These are phyloP conservation scores for Cynodonichthys magdalenae DNA, from an alignment of 2,797 vertebrate genomes.

Conservation along the genomic window DNA sequence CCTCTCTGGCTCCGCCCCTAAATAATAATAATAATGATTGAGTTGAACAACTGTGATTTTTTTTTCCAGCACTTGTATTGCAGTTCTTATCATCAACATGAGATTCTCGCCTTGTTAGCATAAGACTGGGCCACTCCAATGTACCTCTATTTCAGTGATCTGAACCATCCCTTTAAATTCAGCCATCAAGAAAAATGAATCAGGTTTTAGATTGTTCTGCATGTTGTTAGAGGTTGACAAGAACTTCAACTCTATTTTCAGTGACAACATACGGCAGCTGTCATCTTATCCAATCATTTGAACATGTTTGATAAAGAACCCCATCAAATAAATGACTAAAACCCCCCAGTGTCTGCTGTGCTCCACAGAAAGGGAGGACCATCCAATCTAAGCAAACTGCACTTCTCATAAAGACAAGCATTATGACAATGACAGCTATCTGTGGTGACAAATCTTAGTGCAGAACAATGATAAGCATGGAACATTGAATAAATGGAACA, in stretches of 20 bases:
- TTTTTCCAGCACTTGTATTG: slow-evolving; percentile 25
- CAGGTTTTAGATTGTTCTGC: background rate
- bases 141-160: too few relatives aligned
- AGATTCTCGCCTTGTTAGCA: background rate
- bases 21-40: slow-evolving; percentile 31
- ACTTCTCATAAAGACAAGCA: background rate
- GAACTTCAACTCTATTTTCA: slow-evolving; percentile 1
- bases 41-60: slow-evolving; percentile 39
- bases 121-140: too few relatives aligned
- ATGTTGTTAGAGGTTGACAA: slow-evolving; percentile 14
- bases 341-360: background rate
- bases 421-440: background rate
- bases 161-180: slow-evolving; percentile 2
- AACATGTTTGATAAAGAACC: slow-evolving; percentile 6
- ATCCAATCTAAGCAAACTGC: background rate
- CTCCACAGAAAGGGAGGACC: background rate
- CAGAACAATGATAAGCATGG: background rate
- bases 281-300: slow-evolving; percentile 8
- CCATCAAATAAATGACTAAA: slow-evolving; percentile 1
- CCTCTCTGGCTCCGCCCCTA: too few relatives aligned
- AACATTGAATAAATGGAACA: background rate
- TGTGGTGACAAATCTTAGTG: slow-evolving; percentile 1
- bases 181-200: slow-evolving; percentile 10
- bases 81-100: slow-evolving; percentile 15
- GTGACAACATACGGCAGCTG: slow-evolving; percentile 11